phyloP scores from a whole-genome alignment of 1,140 invertebrate species.

The Probaryconus sp. region DNA sequence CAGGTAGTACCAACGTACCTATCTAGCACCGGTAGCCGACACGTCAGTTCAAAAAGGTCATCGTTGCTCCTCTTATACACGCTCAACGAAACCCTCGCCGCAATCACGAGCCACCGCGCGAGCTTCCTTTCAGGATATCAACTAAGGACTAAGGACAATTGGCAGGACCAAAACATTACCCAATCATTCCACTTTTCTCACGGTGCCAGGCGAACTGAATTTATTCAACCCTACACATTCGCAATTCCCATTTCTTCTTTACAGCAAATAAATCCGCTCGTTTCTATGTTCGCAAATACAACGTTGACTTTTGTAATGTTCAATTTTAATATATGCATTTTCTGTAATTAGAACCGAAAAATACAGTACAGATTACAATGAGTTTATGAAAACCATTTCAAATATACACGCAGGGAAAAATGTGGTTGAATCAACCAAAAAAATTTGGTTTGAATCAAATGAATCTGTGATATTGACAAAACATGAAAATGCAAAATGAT shows the following conservation, averaged over 20 bases:
- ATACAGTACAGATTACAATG: too few relatives aligned
- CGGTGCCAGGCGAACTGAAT: slow-evolving; percentile 10
- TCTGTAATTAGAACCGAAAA: too few relatives aligned
- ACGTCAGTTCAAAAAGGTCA: slow-evolving; percentile 53
- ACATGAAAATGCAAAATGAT: too few relatives aligned
- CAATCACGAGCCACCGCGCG: slow-evolving; percentile 21
- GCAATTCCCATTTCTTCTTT: background rate
- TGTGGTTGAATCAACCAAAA: too few relatives aligned
- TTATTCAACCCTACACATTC: background rate
- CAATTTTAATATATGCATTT: too few relatives aligned
- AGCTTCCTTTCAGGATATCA: slow-evolving; percentile 29
- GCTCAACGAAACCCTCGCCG: slow-evolving; percentile 18
- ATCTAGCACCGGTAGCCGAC: slow-evolving; percentile 46
- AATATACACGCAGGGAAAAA: too few relatives aligned
- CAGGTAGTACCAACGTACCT: slow-evolving; percentile 41
- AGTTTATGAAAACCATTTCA: too few relatives aligned
- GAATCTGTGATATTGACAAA: too few relatives aligned
- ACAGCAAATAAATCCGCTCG: too few relatives aligned
- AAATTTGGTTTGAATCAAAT: too few relatives aligned
- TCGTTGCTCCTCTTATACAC: slow-evolving; percentile 28
- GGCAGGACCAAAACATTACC: slow-evolving; percentile 21
- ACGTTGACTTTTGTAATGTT: too few relatives aligned
- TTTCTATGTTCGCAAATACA: too few relatives aligned
- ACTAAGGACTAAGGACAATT: slow-evolving; percentile 8
- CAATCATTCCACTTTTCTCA: slow-evolving; percentile 36